phyloP scores from a whole-genome alignment of 2,113 vertebrate genomes.

The Camarhynchus parvulus region DNA sequence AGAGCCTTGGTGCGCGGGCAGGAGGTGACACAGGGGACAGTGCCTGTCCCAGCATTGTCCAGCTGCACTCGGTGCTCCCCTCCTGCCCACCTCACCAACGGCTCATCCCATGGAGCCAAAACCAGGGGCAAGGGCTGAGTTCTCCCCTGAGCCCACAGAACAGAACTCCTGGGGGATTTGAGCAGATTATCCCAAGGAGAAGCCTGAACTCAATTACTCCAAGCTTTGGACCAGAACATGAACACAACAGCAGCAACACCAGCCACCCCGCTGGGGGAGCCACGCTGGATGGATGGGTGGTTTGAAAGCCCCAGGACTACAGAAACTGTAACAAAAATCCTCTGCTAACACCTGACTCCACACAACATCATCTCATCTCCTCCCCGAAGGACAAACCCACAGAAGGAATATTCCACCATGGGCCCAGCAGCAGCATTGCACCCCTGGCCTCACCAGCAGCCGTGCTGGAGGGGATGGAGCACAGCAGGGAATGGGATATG shows the following conservation, averaged over 20 bases:
- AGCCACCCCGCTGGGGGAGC: neutral
- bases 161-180: rapidly evolving
- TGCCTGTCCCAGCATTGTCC: rapidly evolving
- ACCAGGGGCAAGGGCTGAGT: rapidly evolving
- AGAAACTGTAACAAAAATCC: neutral
- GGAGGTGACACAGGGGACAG: neutral
- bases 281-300: neutral
- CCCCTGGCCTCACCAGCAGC: neutral
- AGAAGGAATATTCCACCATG: rapidly evolving
- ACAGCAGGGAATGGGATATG: neutral
- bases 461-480: rapidly evolving
- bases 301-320: neutral
- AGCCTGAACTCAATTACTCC: neutral
- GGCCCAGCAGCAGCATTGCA: neutral
- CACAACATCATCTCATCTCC: neutral
- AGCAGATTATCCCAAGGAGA: neutral
- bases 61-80: rapidly evolving
- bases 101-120: rapidly evolving
- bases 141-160: rapidly evolving
- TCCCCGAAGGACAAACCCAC: neutral
- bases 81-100: neutral
- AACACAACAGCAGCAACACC: neutral
- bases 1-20: rapidly evolving
- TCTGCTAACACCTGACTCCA: neutral
- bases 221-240: neutral